A percentile compares a stretch with the other conserved stretches of the same genome.
phyloP scores from a whole-genome alignment of 1,140 invertebrate species.

The Drosophila prosaltans region DNA sequence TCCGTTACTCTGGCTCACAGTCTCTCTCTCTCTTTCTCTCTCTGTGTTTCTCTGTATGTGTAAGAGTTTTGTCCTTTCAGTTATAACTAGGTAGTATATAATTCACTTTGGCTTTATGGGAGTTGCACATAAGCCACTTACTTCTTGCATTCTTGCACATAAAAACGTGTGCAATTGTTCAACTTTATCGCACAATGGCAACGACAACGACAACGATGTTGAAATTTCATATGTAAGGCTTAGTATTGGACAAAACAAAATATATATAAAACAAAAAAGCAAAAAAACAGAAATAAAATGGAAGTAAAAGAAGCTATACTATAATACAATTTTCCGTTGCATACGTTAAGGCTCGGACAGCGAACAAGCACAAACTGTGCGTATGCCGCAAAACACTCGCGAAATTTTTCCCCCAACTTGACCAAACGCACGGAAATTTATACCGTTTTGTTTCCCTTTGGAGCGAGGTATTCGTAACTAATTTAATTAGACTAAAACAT shows the following conservation, averaged over 20 bases:
- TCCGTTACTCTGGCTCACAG: neutral
- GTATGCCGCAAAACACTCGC: slow-evolving; percentile 33
- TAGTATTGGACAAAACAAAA: slow-evolving; percentile 40
- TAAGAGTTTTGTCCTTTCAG: slow-evolving; percentile 1
- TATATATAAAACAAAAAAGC: slow-evolving; percentile 8
- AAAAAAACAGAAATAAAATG: slow-evolving; percentile 3
- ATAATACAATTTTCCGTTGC: slow-evolving; percentile 48
- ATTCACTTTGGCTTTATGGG: slow-evolving; percentile 62
- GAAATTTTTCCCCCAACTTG: slow-evolving; percentile 53
- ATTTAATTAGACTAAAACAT: slow-evolving; percentile 83
- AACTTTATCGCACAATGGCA: slow-evolving; percentile 63
- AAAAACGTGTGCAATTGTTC: slow-evolving; percentile 79
- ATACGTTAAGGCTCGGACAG: slow-evolving; percentile 41
- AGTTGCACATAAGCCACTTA: slow-evolving; percentile 73
- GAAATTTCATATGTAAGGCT: slow-evolving; percentile 68
- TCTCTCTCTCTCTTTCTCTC: neutral
- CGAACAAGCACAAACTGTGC: slow-evolving; percentile 21
- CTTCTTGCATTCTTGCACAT: slow-evolving; percentile 74
- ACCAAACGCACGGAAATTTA: slow-evolving; percentile 62
- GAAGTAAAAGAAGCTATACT: neutral
- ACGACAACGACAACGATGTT: slow-evolving; percentile 44
- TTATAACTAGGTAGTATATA: slow-evolving; percentile 46
- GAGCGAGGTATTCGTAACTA: slow-evolving; percentile 51
- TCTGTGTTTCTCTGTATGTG: neutral
- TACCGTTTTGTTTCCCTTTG: slow-evolving; percentile 56